phyloP scores from a whole-genome alignment of 2,113 vertebrate genomes.

The Mustela nigripes region DNA sequence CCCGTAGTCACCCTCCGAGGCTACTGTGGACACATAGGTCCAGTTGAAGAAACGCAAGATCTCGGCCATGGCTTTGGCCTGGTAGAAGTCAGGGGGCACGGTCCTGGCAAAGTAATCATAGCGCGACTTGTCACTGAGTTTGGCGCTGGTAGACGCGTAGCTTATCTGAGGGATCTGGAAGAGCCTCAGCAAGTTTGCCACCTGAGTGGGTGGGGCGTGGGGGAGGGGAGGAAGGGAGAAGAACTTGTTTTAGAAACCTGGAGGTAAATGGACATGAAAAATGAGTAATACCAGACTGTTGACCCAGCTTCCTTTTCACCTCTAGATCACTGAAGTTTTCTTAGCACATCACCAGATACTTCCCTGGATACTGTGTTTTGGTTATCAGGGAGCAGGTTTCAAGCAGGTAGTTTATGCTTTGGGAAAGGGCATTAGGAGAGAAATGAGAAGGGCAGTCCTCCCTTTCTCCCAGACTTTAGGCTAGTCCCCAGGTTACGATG shows the following conservation, averaged over 20 bases:
- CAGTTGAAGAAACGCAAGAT: slow-evolving; percentile 98
- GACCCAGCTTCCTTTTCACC: not conserved
- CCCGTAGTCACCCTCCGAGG: slow-evolving; percentile 97
- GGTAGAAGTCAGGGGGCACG: slow-evolving; percentile 98
- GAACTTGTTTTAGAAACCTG: not conserved
- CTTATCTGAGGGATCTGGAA: slow-evolving; percentile 99
- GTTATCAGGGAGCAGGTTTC: not conserved
- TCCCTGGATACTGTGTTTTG: not conserved
- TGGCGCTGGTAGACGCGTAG: slow-evolving; percentile 98
- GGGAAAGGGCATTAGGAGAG: not conserved
- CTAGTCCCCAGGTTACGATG: not conserved
- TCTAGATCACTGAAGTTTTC: not conserved
- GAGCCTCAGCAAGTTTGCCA: slow-evolving; percentile 97
- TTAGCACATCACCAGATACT: not conserved
- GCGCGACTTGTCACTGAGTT: slow-evolving; percentile 98
- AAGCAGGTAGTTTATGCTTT: not conserved
- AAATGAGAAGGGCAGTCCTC: not conserved
- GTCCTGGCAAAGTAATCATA: slow-evolving; percentile 98
- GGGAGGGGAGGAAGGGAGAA: not conserved
- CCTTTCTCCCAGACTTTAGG: not conserved
- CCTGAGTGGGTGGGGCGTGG: slow-evolving; percentile 85
- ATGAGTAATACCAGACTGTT: not conserved
- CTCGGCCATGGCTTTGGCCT: slow-evolving; percentile 99
- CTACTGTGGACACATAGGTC: slow-evolving; percentile 98
- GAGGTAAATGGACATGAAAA: not conserved